These are phyloP conservation scores for Apotomis turbidana DNA, from an alignment of 2,888 invertebrate genomes.

Conservation along the genomic window DNA sequence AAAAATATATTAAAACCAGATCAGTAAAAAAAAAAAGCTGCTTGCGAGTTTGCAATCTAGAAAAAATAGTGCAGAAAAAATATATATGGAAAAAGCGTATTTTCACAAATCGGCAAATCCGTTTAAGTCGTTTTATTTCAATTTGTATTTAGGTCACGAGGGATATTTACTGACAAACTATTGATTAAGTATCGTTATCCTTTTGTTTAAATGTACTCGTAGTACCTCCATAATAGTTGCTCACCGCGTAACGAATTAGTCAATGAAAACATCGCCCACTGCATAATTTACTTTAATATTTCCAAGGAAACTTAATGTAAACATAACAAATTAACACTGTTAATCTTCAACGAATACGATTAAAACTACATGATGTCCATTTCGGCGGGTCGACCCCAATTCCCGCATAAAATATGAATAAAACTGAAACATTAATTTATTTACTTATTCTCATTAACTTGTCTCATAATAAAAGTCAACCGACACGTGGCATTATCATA, in stretches of 20 bases:
- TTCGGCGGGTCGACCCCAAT: background rate
- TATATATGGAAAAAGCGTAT: too few species aligned
- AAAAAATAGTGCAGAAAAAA: too few species aligned
- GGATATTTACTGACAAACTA: too few species aligned
- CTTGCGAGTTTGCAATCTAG: too few species aligned
- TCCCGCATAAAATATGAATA: constrained; percentile 5
- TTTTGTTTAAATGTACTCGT: too few species aligned
- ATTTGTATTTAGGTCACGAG: too few species aligned
- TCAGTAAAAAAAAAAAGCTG: too few species aligned
- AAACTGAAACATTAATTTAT: constrained; percentile 25
- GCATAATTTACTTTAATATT: background rate
- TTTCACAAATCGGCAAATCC: too few species aligned
- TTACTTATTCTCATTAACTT: constrained; percentile 34
- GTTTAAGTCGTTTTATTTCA: too few species aligned
- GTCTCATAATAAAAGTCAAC: constrained; percentile 29
- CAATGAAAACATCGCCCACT: background rate
- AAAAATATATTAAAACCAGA: too few species aligned
- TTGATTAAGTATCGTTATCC: too few species aligned
- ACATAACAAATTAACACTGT: constrained; percentile 9
- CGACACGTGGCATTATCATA: constrained; percentile 14
- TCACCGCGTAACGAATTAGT: background rate
- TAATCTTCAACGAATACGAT: constrained; percentile 12
- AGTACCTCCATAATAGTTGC: too few species aligned
- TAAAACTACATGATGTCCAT: background rate
- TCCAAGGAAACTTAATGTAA: background rate